Evolutionary conservation across 2,797 vertebrate species (phyloP).

Genomic region (Tapera naevia): DNA sequence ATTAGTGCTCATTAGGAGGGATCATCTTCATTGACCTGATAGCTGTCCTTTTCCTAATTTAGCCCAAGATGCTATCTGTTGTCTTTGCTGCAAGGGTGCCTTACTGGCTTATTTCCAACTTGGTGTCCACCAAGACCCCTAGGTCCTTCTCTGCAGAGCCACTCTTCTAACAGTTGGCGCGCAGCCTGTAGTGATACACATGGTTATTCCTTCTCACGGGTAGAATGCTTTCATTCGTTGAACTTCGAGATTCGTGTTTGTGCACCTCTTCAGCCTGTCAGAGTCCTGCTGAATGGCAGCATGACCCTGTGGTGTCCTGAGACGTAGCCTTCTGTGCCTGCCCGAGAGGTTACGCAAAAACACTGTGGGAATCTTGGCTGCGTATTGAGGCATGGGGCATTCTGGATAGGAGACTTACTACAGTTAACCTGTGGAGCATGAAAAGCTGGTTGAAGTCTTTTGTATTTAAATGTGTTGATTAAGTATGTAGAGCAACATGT

Average conservation of each 20-base stretch:
- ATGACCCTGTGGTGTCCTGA: background rate
- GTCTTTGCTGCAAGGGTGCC: background rate
- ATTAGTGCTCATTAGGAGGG: background rate
- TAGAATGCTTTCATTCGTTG: background rate
- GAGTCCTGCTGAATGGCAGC: background rate
- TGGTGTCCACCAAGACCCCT: background rate
- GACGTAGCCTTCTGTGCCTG: background rate
- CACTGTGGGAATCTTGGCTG: background rate
- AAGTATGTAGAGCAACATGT: background rate
- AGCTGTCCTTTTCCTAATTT: background rate
- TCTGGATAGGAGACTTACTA: background rate
- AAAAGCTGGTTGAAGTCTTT: background rate
- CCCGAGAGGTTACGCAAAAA: background rate
- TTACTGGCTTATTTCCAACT: background rate
- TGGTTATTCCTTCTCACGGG: background rate
- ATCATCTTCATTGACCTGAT: background rate
- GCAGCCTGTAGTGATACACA: background rate
- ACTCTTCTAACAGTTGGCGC: background rate
- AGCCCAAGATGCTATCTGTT: background rate
- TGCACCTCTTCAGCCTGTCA: background rate
- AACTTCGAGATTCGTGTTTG: background rate
- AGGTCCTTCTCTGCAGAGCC: background rate
- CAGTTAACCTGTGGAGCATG: background rate
- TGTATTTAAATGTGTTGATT: background rate
- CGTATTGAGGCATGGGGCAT: background rate